Conservation (phyloP, 2,888 invertebrate species). For the Agonopterix subpropinquella region DNA sequence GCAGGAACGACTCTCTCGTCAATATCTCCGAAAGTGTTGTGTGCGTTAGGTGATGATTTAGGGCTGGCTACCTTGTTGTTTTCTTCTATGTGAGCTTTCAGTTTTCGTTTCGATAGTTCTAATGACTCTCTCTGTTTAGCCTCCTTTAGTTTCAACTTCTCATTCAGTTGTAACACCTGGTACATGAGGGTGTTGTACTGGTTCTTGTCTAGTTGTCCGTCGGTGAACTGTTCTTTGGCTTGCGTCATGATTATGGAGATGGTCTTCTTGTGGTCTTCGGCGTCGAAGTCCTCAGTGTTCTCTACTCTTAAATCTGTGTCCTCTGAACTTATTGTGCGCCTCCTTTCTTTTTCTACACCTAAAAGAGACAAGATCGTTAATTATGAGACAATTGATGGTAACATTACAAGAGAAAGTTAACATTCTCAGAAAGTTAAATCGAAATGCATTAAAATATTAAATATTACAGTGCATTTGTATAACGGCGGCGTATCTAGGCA, state of each 20-base stretch:
- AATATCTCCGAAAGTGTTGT: constrained; percentile 67
- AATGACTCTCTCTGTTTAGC: constrained; percentile 82
- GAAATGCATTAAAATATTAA: too few relatives aligned
- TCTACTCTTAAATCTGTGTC: constrained; percentile 72
- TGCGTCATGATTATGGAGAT: constrained; percentile 87
- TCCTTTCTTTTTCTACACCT: constrained; percentile 68
- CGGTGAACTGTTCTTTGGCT: constrained; percentile 86
- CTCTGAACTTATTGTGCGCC: constrained; percentile 65
- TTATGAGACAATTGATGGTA: too few relatives aligned
- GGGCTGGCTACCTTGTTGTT: constrained; percentile 67
- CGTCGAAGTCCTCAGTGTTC: constrained; percentile 66
- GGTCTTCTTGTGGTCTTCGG: constrained; percentile 77
- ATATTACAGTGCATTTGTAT: too few relatives aligned
- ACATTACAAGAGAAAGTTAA: too few relatives aligned
- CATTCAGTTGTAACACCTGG: constrained; percentile 86
- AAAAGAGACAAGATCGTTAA: constrained; percentile 2
- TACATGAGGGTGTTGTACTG: constrained; percentile 86
- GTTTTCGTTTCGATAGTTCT: constrained; percentile 69
- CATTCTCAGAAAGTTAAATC: too few relatives aligned
- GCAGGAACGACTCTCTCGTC: constrained; percentile 65
- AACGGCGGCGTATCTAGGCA: too few relatives aligned
- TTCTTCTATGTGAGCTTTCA: constrained; percentile 51
- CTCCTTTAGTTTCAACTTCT: constrained; percentile 84
- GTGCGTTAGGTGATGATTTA: constrained; percentile 57
- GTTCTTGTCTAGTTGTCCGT: constrained; percentile 83